phyloP scores from a whole-genome alignment of 2,888 invertebrate genomes.

The Meganola albula region DNA sequence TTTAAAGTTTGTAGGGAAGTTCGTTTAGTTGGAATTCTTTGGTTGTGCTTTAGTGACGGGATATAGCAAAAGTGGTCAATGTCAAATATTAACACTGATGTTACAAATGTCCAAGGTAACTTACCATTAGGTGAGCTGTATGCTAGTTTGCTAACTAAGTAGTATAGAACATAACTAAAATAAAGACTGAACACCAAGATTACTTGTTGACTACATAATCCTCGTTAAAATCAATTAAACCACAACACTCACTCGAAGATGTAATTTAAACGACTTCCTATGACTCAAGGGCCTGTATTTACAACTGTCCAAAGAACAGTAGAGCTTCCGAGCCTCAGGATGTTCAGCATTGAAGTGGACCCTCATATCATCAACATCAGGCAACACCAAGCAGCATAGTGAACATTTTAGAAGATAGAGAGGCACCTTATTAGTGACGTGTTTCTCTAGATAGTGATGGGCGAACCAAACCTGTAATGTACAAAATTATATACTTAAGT shows the following conservation, averaged over 20 bases:
- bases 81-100: too few species aligned
- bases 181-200: too few species aligned
- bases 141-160: too few species aligned
- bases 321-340: slow-evolving; percentile 57
- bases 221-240: too few species aligned
- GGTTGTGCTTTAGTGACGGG: too few species aligned
- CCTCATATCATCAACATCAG: slow-evolving; percentile 51
- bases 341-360: slow-evolving; percentile 53
- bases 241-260: slow-evolving; percentile 55
- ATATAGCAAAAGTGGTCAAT: too few species aligned
- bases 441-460: slow-evolving; percentile 55
- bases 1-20: too few species aligned
- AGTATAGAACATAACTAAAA: too few species aligned
- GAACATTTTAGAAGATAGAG: slow-evolving; percentile 58
- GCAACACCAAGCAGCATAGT: slow-evolving; percentile 51
- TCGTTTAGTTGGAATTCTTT: too few species aligned
- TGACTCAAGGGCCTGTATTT: slow-evolving; percentile 61
- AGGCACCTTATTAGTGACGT: slow-evolving; percentile 28
- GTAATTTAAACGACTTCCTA: slow-evolving; percentile 61
- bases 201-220: too few species aligned
- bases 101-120: too few species aligned
- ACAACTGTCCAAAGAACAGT: slow-evolving; percentile 58
- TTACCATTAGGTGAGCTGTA: too few species aligned
- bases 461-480: slow-evolving; percentile 59
- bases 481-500: slow-evolving; percentile 5